Evolutionary conservation across 2,113 vertebrate genomes (phyloP), one percentile per base, ranked within the genome.

Genomic region (Clinocottus analis): DNA sequence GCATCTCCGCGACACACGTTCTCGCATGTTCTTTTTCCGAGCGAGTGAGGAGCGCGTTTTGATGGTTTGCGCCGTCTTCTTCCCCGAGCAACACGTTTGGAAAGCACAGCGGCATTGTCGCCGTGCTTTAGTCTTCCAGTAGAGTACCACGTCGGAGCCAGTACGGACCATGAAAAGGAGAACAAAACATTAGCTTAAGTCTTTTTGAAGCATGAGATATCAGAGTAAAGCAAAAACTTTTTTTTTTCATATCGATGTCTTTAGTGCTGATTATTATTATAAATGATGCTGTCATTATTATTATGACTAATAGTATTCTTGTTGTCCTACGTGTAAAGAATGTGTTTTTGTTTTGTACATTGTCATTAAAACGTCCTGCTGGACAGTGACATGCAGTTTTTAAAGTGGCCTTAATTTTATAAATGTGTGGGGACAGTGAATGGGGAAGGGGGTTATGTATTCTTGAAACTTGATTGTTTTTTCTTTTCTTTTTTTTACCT

Each of bases 361-460:
- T 92, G 92, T 92, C 93, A 94, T 93, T 93, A 93, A 91, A 90
- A 93, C 58, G 93, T 94, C 94, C 95, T 95, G 95, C 95, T 95
- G 95, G 95, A 94, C 95, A 94, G 95, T 93, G 94, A 94, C 92
- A 92, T 91, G 89, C 83, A 91, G 82, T 91, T 90, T 92, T 92
- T 85, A 92, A 94, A 93, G 90, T 93, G 93, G 90, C 92, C 93
- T 93, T 94, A 93, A 95, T 93, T 93, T 92, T 93, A 93, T 94
- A 56, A 25, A 94, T 89, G 81, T 92, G 89, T 92, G 86, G 92
- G 87, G 79, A 89, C 83, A 91, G 90, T 92, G 93, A 93, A 94
- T 77, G 85, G 92, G 92, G 92, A 87, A 80, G 77, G 85, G 92
- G 91, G 68, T 83, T 88, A 80, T 92, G 80, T 93, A 85, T 91